These are phyloP conservation scores for Hemiprocne comata DNA, from an alignment of 2,113 vertebrate species.

Conservation along the genomic window DNA sequence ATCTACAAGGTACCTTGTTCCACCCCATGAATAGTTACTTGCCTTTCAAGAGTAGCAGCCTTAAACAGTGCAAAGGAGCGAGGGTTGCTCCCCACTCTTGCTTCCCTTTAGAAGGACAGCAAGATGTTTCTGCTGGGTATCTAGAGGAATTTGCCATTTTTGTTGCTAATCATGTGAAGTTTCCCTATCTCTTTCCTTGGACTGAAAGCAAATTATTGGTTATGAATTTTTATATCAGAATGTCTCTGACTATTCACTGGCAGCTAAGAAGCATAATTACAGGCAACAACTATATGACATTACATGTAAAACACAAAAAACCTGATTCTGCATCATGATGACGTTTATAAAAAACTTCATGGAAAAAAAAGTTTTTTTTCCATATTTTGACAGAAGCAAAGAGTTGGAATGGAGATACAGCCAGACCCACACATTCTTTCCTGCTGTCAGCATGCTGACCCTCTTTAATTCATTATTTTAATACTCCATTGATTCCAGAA, in stretches of 20 bases:
- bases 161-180: background rate
- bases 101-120: background rate
- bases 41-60: background rate
- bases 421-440: background rate
- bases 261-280: background rate
- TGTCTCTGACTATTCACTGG: background rate
- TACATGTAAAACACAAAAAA: background rate
- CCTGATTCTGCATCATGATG: background rate
- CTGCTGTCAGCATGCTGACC: background rate
- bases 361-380: background rate
- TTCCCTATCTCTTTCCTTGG: background rate
- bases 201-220: background rate
- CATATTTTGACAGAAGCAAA: background rate
- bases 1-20: background rate
- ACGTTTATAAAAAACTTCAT: background rate
- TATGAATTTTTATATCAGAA: background rate
- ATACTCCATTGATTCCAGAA: background rate
- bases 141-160: background rate
- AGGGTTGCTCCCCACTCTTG: background rate
- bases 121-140: background rate
- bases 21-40: background rate
- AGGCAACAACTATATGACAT: background rate
- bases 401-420: background rate
- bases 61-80: background rate
- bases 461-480: background rate